Percentiles rank a stretch among this genome's conserved stretches.
These are phyloP conservation scores for Heteronetta atricapilla DNA, from an alignment of 2,113 vertebrate species.

Conservation along the genomic window DNA sequence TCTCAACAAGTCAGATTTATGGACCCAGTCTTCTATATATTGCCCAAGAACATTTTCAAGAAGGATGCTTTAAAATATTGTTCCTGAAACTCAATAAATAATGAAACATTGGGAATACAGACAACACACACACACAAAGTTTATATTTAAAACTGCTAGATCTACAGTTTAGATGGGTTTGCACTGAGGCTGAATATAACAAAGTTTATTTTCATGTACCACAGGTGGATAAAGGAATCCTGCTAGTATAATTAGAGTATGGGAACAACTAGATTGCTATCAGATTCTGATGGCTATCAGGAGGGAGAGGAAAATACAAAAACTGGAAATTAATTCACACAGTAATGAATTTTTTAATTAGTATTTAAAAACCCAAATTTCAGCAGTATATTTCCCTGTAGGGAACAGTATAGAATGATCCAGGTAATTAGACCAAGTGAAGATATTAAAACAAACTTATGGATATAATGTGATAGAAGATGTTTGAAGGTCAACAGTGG, in stretches of 20 bases:
- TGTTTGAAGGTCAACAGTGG: conserved; percentile 71
- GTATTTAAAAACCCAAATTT: conserved; percentile 76
- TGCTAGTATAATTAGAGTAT: conserved; percentile 54
- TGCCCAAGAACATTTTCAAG: not conserved
- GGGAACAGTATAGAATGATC: conserved; percentile 70
- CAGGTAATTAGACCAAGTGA: conserved; percentile 75
- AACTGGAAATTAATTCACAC: conserved; percentile 76
- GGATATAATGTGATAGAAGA: conserved; percentile 44
- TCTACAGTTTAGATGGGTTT: not conserved
- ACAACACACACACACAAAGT: not conserved
- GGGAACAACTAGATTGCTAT: conserved; percentile 52
- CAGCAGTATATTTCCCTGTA: conserved; percentile 71
- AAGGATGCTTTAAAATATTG: not conserved
- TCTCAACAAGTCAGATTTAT: not conserved
- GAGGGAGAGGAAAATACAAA: conserved; percentile 65
- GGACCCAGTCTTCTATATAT: not conserved
- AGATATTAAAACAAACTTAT: conserved; percentile 76
- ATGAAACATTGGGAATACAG: not conserved
- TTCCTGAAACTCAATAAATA: not conserved
- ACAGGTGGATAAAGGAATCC: not conserved
- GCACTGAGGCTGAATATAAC: not conserved
- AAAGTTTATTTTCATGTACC: conserved; percentile 1
- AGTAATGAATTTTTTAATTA: conserved; percentile 84
- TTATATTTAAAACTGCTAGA: not conserved
- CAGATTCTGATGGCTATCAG: conserved; percentile 64